phyloP scores from a whole-genome alignment of 2,797 vertebrate species.

The Mus caroli region DNA sequence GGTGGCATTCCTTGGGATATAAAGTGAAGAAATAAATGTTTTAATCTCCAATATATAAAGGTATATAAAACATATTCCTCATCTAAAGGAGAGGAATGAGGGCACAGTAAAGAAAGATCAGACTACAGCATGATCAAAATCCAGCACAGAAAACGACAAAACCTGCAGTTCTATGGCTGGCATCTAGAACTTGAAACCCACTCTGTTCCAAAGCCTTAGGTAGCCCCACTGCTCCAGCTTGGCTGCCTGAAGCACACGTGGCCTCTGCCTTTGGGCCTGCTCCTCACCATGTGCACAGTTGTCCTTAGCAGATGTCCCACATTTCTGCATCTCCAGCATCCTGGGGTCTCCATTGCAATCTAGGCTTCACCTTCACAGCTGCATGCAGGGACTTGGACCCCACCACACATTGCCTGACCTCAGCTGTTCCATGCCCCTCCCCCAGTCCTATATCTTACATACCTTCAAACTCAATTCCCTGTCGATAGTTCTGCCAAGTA shows the following conservation, averaged over 20 bases:
- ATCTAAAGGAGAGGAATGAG: background rate
- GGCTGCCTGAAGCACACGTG: background rate
- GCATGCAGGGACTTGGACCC: background rate
- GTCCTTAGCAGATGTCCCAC: background rate
- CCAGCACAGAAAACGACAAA: background rate
- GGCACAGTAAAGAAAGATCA: background rate
- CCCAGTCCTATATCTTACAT: background rate
- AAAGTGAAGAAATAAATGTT: no score
- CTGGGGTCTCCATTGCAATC: background rate
- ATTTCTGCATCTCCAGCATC: background rate
- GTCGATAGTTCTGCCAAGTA: background rate
- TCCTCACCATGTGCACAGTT: background rate
- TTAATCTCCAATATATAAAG: background rate
- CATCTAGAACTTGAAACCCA: background rate
- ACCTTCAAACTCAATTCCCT: background rate
- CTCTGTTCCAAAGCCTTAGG: background rate
- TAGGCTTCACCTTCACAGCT: background rate
- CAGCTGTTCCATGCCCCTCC: background rate
- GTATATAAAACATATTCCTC: background rate
- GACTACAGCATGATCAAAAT: background rate
- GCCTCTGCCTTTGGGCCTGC: background rate
- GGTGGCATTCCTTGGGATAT: no score
- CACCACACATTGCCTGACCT: background rate
- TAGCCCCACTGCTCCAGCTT: background rate
- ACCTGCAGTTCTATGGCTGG: background rate